phyloP scores from a whole-genome alignment of 2,888 invertebrate genomes.

The Perithous albicinctus region DNA sequence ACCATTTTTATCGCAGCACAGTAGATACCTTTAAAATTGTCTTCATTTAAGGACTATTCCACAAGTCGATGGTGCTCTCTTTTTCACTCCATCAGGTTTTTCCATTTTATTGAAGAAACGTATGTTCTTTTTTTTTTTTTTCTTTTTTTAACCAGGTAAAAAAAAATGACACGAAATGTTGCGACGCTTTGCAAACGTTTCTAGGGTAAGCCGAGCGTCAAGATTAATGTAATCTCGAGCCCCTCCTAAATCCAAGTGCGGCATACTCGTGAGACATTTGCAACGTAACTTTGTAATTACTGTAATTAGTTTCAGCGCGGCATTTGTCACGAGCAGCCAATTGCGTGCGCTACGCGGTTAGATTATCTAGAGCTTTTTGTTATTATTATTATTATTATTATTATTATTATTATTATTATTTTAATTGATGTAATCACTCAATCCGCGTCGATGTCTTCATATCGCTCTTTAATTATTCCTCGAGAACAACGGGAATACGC shows the following conservation, averaged over 20 bases:
- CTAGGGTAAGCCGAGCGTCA: slow-evolving; percentile 75
- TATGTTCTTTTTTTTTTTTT: no score
- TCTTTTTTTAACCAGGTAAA: no score
- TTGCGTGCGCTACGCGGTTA: slow-evolving; percentile 3
- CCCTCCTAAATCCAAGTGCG: slow-evolving; percentile 26
- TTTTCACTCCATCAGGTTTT: neutral
- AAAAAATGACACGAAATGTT: slow-evolving; percentile 34
- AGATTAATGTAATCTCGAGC: slow-evolving; percentile 20
- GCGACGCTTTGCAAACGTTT: slow-evolving; percentile 82
- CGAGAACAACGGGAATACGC: neutral
- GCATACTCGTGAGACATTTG: slow-evolving; percentile 82
- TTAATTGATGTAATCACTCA: neutral
- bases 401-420: no score
- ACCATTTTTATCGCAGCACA: neutral
- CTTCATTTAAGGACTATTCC: neutral
- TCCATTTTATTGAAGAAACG: neutral
- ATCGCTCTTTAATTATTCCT: neutral
- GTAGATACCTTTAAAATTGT: neutral
- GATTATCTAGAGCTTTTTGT: neutral
- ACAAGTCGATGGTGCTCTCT: slow-evolving; percentile 33
- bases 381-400: no score
- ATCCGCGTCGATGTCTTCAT: slow-evolving; percentile 19
- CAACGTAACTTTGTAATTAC: slow-evolving; percentile 81
- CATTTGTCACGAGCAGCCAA: slow-evolving; percentile 3
- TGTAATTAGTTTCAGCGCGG: slow-evolving; percentile 73